Percentiles rank a stretch among this genome's conserved stretches.
phyloP scores from a whole-genome alignment of 2,888 invertebrate species.

The Quadroppia sp. region DNA sequence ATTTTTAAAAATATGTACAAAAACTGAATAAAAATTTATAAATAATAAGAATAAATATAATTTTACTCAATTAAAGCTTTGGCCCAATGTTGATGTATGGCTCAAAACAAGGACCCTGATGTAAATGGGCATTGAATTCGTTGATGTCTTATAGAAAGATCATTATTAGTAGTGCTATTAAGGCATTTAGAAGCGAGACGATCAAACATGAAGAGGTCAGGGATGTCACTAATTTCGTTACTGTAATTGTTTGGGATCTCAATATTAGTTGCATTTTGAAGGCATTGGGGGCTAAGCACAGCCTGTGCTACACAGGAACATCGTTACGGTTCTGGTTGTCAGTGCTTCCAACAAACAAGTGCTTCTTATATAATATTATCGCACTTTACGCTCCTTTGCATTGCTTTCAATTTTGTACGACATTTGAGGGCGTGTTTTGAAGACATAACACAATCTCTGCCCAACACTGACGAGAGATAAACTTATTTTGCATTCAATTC shows the following conservation, averaged over 20 bases:
- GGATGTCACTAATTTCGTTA: constrained; percentile 18
- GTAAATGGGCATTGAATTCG: too few relatives aligned
- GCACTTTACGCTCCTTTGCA: not conserved
- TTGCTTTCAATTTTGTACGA: not conserved
- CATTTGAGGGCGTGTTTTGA: too few relatives aligned
- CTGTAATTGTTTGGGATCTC: not conserved
- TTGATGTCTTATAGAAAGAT: not conserved
- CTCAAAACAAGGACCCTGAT: too few relatives aligned
- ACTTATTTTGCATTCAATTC: too few relatives aligned
- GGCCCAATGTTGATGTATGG: too few relatives aligned
- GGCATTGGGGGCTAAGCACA: not conserved
- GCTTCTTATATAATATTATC: constrained; percentile 4
- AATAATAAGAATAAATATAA: too few relatives aligned
- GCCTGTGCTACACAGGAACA: too few relatives aligned
- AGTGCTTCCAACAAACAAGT: constrained; percentile 16
- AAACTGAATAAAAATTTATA: too few relatives aligned
- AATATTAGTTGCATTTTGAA: constrained; percentile 12
- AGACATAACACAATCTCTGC: too few relatives aligned
- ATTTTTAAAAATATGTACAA: too few relatives aligned
- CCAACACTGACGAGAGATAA: too few relatives aligned
- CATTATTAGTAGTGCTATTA: not conserved
- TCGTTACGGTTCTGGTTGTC: constrained; percentile 13
- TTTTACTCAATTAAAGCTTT: too few relatives aligned
- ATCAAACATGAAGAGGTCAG: constrained; percentile 14
- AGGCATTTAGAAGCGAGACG: not conserved